A percentile compares a stretch with the other conserved stretches of the same genome.
phyloP scores from a whole-genome alignment of 2,888 invertebrate species.

The Pterostichus madidus region DNA sequence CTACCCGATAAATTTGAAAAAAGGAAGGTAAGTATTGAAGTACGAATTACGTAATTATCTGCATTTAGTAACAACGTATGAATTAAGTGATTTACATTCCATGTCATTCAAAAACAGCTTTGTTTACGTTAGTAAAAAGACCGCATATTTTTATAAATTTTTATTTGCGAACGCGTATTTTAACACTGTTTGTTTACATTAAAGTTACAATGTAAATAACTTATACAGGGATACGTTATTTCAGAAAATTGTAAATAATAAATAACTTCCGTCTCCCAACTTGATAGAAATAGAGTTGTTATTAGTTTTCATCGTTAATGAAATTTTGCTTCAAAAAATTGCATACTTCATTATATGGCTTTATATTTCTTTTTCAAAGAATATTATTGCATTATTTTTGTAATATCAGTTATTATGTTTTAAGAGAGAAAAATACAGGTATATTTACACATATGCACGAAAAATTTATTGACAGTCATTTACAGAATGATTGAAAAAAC shows the following conservation, averaged over 20 bases:
- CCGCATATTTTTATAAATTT: slow-evolving; percentile 4
- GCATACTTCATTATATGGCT: not conserved
- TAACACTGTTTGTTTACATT: slow-evolving; percentile 18
- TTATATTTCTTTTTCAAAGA: no score
- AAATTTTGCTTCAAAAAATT: slow-evolving; percentile 20
- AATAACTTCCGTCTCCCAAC: slow-evolving; percentile 13
- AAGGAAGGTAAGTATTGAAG: no score
- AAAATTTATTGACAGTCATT: no score
- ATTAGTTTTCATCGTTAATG: not conserved
- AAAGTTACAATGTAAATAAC: slow-evolving; percentile 19
- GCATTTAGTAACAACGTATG: not conserved
- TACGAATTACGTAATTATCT: no score
- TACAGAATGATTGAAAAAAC: no score
- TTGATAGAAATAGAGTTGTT: slow-evolving; percentile 5
- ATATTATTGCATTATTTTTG: no score
- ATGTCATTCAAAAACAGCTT: slow-evolving; percentile 2
- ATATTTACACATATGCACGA: no score
- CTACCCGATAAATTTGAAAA: no score
- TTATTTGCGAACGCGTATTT: slow-evolving; percentile 32
- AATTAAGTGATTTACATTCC: slow-evolving; percentile 4
- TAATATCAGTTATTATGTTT: no score
- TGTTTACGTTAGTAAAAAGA: slow-evolving; percentile 7
- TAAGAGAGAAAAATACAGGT: no score
- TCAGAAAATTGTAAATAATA: slow-evolving; percentile 3
- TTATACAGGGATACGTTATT: slow-evolving; percentile 5